Evolutionary conservation across 1,140 invertebrate genomes (phyloP).

Genomic region (Chironomus striatipennis): DNA sequence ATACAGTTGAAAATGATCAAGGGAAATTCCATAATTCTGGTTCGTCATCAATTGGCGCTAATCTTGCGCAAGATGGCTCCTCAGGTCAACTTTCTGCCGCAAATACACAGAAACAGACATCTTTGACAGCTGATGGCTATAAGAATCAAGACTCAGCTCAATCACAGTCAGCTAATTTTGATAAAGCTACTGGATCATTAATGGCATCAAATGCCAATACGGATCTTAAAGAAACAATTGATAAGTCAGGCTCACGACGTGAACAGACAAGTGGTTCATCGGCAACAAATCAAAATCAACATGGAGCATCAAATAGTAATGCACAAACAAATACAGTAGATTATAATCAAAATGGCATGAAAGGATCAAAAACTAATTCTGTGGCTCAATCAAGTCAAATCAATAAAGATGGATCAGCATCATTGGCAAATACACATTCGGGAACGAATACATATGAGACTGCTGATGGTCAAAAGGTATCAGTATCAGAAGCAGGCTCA

Average conservation of each 20-base stretch:
- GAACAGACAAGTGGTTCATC: neutral
- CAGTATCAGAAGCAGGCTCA: neutral
- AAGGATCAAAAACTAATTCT: neutral
- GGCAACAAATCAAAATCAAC: neutral
- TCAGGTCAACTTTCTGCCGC: constrained; percentile 37
- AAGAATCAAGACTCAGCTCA: constrained; percentile 31
- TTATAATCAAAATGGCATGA: constrained; percentile 6
- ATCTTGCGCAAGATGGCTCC: constrained; percentile 34
- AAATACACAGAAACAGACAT: constrained; percentile 32
- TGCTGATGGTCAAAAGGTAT: neutral
- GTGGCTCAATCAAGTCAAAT: neutral
- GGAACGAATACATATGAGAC: neutral
- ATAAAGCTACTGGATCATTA: constrained; percentile 31
- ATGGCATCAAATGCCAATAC: constrained; percentile 32
- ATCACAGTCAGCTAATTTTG: constrained; percentile 35
- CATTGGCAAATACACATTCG: neutral
- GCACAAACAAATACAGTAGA: neutral
- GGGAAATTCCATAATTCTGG: constrained; percentile 30
- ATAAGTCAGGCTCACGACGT: neutral
- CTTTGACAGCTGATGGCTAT: constrained; percentile 26
- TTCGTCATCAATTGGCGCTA: constrained; percentile 35
- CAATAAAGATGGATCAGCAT: constrained; percentile 4
- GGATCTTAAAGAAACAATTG: neutral
- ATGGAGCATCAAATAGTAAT: neutral
- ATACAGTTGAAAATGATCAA: constrained; percentile 28